Percentiles rank a stretch among this genome's conserved stretches.
Conservation (phyloP, 2,113 vertebrate species). For the Cynopterus brachyotis region DNA sequence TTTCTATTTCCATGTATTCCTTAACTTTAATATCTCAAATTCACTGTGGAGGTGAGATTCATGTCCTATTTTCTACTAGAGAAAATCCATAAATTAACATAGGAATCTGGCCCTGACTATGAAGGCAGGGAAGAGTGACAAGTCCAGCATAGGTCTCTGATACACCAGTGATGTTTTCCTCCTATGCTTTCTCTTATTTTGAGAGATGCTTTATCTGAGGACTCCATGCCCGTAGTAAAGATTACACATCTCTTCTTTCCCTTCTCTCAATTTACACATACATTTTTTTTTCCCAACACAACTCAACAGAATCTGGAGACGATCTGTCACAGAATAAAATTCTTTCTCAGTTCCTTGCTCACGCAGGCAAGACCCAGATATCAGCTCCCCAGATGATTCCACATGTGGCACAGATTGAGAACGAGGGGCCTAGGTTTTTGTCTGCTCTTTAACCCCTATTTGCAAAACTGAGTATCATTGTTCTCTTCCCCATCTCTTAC, state of each 20-base stretch:
- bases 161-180: neutral
- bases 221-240: neutral
- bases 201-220: neutral
- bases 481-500: neutral
- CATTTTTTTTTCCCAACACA: neutral
- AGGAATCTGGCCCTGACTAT: neutral
- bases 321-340: neutral
- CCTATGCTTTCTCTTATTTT: neutral
- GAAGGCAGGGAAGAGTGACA: neutral
- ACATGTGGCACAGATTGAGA: neutral
- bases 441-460: neutral
- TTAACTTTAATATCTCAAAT: neutral
- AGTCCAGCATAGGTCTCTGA: neutral
- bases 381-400: neutral
- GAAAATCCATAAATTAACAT: constrained; percentile 49
- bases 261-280: neutral
- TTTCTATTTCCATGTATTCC: constrained; percentile 18
- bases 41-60: constrained; percentile 45
- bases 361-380: neutral
- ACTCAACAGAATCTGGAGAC: neutral
- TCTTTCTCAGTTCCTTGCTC: neutral
- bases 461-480: neutral
- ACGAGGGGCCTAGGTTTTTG: neutral
- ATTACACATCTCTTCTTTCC: neutral
- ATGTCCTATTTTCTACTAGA: constrained; percentile 32